Percentiles rank a stretch among this genome's conserved stretches.
phyloP scores from a whole-genome alignment of 2,113 vertebrate species.

The Epinephelus moara region DNA sequence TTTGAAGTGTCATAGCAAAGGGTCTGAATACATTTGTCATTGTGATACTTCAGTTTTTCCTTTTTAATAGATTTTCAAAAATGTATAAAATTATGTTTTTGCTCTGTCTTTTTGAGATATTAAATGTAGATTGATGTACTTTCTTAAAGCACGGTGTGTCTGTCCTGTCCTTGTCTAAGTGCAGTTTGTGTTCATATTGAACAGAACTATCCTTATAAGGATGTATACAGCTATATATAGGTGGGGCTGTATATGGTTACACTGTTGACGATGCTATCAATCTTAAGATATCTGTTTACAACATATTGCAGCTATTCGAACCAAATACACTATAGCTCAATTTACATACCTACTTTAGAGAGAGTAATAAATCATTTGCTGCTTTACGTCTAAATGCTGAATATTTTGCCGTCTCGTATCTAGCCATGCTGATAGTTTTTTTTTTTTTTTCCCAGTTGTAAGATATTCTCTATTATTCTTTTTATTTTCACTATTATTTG shows the following conservation, averaged over 20 bases:
- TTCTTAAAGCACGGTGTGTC: not conserved
- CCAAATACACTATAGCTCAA: not conserved
- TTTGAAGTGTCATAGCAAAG: too few species aligned
- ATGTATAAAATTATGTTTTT: too few species aligned
- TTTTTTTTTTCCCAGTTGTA: not conserved
- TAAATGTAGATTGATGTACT: not conserved
- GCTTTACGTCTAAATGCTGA: not conserved
- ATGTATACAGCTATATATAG: not conserved
- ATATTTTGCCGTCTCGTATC: conserved; percentile 8
- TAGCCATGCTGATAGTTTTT: not conserved
- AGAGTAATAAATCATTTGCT: conserved; percentile 14
- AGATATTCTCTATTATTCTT: not conserved
- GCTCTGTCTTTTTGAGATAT: too few species aligned
- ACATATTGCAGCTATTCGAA: not conserved
- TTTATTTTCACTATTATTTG: not conserved
- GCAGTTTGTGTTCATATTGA: not conserved
- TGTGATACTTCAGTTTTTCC: too few species aligned
- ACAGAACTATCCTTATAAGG: not conserved
- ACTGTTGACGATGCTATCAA: not conserved
- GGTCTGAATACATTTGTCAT: too few species aligned
- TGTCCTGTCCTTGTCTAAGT: not conserved
- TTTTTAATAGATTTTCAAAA: not conserved
- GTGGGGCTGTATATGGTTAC: not conserved
- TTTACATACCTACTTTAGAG: conserved; percentile 2
- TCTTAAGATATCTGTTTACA: conserved; percentile 11